Conservation (phyloP, 2,888 invertebrate genomes). For the Desoria tigrina region DNA sequence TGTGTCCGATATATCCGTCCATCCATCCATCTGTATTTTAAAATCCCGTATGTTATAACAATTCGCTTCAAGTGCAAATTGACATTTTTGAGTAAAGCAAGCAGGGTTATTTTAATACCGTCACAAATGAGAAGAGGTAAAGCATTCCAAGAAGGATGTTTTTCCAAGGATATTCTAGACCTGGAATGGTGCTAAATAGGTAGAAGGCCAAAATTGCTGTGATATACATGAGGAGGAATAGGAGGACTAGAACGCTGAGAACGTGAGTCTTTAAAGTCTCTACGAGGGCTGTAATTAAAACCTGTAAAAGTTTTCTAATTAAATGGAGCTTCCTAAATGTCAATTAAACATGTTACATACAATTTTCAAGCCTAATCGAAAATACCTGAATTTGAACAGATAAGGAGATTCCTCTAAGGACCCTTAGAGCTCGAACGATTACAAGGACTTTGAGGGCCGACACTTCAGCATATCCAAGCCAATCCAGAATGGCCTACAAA, state of each 20-base stretch:
- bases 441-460: conserved; percentile 35
- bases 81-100: background rate
- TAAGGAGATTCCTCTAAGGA: conserved; percentile 49
- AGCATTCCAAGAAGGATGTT: conserved; percentile 40
- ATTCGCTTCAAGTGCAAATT: background rate
- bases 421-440: conserved; percentile 45
- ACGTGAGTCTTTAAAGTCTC: conserved; percentile 49
- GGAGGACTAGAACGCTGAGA: conserved; percentile 45
- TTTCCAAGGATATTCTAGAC: conserved; percentile 27
- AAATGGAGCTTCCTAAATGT: too few species aligned
- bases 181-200: conserved; percentile 28
- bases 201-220: conserved; percentile 45
- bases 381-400: conserved; percentile 47
- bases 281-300: conserved; percentile 45
- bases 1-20: conserved; percentile 39
- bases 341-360: too few species aligned
- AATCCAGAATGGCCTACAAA: conserved; percentile 28
- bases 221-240: conserved; percentile 48
- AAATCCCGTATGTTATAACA: background rate
- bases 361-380: too few species aligned
- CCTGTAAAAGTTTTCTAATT: conserved; percentile 18
- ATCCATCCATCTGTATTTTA: conserved; percentile 43
- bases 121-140: conserved; percentile 32
- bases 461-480: conserved; percentile 35
- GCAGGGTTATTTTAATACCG: conserved; percentile 20